Conservation (phyloP, 2,888 invertebrate genomes). For the Leptopterna dolabrata region DNA sequence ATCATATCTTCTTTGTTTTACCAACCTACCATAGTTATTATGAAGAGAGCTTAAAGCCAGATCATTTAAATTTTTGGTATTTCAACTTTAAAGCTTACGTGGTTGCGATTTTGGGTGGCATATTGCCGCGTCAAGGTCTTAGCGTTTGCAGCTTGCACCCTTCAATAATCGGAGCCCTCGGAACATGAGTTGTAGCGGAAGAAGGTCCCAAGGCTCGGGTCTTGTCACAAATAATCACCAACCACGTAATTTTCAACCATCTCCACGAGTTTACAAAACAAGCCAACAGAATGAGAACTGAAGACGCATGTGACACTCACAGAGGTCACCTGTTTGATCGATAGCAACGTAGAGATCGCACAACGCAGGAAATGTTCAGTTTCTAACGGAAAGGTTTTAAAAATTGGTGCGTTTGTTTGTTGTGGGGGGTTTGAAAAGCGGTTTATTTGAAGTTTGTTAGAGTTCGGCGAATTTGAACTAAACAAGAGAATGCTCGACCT, state of each 20-base stretch:
- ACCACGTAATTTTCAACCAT: background rate
- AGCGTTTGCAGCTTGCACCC: background rate
- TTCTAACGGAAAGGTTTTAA: background rate
- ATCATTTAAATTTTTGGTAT: too few species aligned
- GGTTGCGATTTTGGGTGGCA: background rate
- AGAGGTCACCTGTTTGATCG: conserved; percentile 22
- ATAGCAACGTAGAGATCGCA: conserved; percentile 1
- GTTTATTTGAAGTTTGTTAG: background rate
- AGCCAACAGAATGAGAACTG: background rate
- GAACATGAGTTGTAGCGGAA: background rate
- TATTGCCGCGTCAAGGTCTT: background rate
- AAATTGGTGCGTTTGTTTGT: background rate
- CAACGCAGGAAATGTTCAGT: background rate
- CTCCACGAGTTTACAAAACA: background rate
- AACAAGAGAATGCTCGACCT: conserved; percentile 15
- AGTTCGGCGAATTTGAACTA: background rate
- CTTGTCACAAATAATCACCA: background rate
- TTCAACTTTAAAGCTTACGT: background rate
- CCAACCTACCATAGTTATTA: too few species aligned
- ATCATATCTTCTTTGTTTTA: too few species aligned
- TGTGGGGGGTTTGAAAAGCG: background rate
- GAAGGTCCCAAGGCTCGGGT: background rate
- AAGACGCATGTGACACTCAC: background rate
- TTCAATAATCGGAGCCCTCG: background rate
- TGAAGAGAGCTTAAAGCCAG: too few species aligned